Evolutionary conservation across 2,888 invertebrate species (phyloP), one percentile per base, ranked within the genome.

Genomic region (Crematogaster levior): DNA sequence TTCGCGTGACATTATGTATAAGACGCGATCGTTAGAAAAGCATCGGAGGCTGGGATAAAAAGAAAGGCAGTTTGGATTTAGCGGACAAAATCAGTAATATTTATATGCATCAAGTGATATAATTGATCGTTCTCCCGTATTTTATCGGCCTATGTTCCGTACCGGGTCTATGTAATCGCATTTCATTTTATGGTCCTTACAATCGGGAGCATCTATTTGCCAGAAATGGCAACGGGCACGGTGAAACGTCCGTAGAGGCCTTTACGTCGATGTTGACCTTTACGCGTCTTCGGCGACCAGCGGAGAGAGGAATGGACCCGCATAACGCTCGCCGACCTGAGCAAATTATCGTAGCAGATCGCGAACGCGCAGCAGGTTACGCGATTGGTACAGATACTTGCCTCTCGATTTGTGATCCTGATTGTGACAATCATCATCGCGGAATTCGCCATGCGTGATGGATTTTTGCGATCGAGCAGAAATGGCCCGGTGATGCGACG

Each of bases 181-280:
- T 21, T n/a, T 66, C 48, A 15, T n/a, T 60, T 60, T 51, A 30
- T 21, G 43, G 27, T 70, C 40, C 70, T 30, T n/a, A 40, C 53
- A 21, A 66, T 66, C 18, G 40, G 56, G 70, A 70, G 70, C 70
- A 85, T 82, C 89, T 84, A 87, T 90, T 90, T 90, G 87, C 89
- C 90, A 89, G 89, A 89, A 89, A 90, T 89, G 90, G 89, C 88
- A 90, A 90, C 85, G 86, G 85, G 85, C 75, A 86, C 89, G 85
- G 86, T 84, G 88, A 87, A 90, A 88, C 84, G 84, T 86, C 87
- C 84, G 80, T 72, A 72, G 84, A 90, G 89, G 90, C 89, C 88
- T 90, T 89, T 88, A 86, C 85, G 83, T 83, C 87, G 85, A 60
- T 61, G 83, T 72, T 87, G 86, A 90, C 89, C 89, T 90, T 90